phyloP scores from a whole-genome alignment of 2,113 vertebrate genomes.

The Sinosuthora webbiana region DNA sequence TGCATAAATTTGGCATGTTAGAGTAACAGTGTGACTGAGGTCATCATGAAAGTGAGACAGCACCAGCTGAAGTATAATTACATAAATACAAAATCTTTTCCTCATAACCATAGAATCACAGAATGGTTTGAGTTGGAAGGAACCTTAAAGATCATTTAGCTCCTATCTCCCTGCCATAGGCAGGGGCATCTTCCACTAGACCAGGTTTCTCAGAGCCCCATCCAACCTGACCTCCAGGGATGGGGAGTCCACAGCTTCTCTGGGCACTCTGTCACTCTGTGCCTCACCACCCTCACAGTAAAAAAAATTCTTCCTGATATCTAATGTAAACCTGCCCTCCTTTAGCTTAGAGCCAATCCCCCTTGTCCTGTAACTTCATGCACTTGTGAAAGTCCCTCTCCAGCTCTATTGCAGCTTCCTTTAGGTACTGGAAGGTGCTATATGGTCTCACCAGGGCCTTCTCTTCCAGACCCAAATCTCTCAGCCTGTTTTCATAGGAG shows the following conservation, averaged over 20 bases:
- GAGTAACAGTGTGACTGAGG: background rate
- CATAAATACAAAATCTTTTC: background rate
- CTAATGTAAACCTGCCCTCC: background rate
- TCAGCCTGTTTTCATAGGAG: background rate
- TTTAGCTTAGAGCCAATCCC: background rate
- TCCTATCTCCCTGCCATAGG: background rate
- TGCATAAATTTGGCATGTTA: background rate
- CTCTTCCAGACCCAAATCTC: background rate
- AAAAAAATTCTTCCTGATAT: background rate
- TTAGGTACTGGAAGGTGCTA: background rate
- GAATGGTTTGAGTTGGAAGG: background rate
- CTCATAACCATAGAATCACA: background rate
- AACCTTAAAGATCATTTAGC: background rate
- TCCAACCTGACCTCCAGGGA: background rate
- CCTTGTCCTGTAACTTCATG: background rate
- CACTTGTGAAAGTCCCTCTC: background rate
- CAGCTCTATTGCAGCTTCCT: background rate
- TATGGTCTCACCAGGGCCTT: background rate
- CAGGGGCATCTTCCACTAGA: background rate
- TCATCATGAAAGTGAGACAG: background rate
- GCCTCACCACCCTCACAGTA: background rate
- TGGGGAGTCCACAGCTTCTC: background rate
- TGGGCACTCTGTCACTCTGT: background rate
- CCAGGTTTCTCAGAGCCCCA: background rate
- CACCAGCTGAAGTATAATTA: background rate